These are phyloP conservation scores for Stigmatopora argus DNA, from an alignment of 2,113 vertebrate species.

Conservation along the genomic window DNA sequence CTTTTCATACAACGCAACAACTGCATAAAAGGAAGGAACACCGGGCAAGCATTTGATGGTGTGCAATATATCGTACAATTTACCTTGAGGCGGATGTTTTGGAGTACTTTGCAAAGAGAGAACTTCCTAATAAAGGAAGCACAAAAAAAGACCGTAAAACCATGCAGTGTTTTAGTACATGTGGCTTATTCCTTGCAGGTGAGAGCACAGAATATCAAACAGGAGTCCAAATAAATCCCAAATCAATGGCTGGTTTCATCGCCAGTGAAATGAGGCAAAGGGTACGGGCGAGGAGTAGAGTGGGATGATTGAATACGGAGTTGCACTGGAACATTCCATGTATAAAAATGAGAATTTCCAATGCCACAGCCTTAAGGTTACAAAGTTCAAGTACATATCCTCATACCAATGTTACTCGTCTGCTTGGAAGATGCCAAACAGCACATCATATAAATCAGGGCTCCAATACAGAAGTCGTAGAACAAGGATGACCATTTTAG, in stretches of 20 bases:
- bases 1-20: background rate
- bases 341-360: slow-evolving; percentile 40
- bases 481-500: no score
- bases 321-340: slow-evolving; percentile 10
- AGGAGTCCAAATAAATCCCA: background rate
- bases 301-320: slow-evolving; percentile 8
- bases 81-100: slow-evolving; percentile 2
- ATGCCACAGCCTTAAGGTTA: slow-evolving; percentile 34
- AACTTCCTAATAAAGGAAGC: background rate
- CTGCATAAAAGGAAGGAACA: background rate
- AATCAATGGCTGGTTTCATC: background rate
- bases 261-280: background rate
- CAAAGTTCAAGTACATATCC: slow-evolving; percentile 44
- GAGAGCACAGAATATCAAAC: background rate
- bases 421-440: slow-evolving; percentile 24
- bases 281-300: background rate
- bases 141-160: background rate
- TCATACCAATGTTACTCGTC: slow-evolving; percentile 34
- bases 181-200: background rate
- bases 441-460: slow-evolving; percentile 9
- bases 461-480: slow-evolving; percentile 16
- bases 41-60: slow-evolving; percentile 2
- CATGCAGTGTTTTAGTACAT: background rate
- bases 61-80: background rate
- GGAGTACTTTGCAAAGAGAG: slow-evolving; percentile 11